Conservation (phyloP, 2,888 invertebrate species). For the Coleophora flavipennella region DNA sequence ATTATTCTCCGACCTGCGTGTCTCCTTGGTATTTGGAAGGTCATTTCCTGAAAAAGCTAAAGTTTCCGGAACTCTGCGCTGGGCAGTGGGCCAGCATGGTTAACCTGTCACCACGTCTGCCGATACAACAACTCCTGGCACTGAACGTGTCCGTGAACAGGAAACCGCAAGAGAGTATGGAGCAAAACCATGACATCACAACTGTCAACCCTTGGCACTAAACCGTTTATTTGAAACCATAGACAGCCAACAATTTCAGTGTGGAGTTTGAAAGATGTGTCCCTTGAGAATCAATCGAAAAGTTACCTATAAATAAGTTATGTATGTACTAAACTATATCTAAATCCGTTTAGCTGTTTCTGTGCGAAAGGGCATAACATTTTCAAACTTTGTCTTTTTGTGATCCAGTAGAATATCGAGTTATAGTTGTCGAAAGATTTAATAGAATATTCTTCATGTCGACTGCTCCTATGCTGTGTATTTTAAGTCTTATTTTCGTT, state of each 20-base stretch:
- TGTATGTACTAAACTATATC: no score
- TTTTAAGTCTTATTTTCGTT: no score
- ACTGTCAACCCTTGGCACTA: slow-evolving; percentile 49
- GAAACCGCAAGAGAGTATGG: slow-evolving; percentile 64
- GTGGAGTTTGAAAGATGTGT: no score
- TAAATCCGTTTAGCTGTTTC: no score
- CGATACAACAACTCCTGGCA: slow-evolving; percentile 67
- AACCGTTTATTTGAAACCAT: slow-evolving; percentile 3
- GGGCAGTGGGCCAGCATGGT: slow-evolving; percentile 87
- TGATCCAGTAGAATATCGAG: no score
- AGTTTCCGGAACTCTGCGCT: slow-evolving; percentile 81
- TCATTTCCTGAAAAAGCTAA: slow-evolving; percentile 76
- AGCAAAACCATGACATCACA: slow-evolving; percentile 55
- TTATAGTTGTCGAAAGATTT: no score
- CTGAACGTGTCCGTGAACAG: slow-evolving; percentile 64
- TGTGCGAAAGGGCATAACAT: no score
- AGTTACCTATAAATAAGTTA: no score
- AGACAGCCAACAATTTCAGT: slow-evolving; percentile 4
- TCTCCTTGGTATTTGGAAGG: slow-evolving; percentile 82
- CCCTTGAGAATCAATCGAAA: no score
- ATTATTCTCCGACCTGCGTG: slow-evolving; percentile 78
- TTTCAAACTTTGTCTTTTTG: no score
- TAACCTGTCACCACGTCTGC: slow-evolving; percentile 76
- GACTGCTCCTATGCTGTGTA: no score
- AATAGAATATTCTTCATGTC: no score